Percentiles rank a stretch among this genome's conserved stretches.
These are phyloP conservation scores for Melanogrammus aeglefinus DNA, from an alignment of 2,797 vertebrate species.

Conservation along the genomic window DNA sequence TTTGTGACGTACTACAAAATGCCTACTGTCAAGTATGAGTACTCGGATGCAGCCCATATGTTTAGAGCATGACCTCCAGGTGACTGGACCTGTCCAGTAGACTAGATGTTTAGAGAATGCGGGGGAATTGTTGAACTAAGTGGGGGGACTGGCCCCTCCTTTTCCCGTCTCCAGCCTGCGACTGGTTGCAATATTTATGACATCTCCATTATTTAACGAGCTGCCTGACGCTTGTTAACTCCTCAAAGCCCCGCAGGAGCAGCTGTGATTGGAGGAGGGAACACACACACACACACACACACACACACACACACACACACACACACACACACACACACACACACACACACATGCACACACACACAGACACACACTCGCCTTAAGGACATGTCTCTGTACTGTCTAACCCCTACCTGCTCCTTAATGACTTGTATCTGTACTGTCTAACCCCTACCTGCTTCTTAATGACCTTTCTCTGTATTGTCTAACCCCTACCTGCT, in stretches of 20 bases:
- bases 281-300: conserved; percentile 7
- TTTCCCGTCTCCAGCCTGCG: conserved; percentile 8
- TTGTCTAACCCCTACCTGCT: too few relatives aligned
- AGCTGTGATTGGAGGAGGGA: conserved; percentile 48
- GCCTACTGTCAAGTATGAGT: too few relatives aligned
- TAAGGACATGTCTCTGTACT: too few relatives aligned
- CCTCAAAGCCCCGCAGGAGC: conserved; percentile 41
- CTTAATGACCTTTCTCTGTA: too few relatives aligned
- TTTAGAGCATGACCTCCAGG: neutral
- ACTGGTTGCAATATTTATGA: conserved; percentile 72
- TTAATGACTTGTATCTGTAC: too few relatives aligned
- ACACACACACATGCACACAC: conserved; percentile 4
- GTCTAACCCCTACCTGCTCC: too few relatives aligned
- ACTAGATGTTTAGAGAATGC: neutral
- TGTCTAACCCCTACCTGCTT: too few relatives aligned
- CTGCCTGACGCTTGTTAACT: conserved; percentile 20
- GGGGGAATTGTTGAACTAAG: too few relatives aligned
- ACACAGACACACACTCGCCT: too few relatives aligned
- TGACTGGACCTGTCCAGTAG: neutral
- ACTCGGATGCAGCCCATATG: neutral
- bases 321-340: conserved; percentile 1
- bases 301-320: neutral
- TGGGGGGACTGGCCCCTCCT: neutral
- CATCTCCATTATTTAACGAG: conserved; percentile 71
- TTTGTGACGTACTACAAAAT: too few relatives aligned